Base-by-base conservation (phyloP, 2,113 vertebrate genomes). In the Panthera uncia region DNA sequence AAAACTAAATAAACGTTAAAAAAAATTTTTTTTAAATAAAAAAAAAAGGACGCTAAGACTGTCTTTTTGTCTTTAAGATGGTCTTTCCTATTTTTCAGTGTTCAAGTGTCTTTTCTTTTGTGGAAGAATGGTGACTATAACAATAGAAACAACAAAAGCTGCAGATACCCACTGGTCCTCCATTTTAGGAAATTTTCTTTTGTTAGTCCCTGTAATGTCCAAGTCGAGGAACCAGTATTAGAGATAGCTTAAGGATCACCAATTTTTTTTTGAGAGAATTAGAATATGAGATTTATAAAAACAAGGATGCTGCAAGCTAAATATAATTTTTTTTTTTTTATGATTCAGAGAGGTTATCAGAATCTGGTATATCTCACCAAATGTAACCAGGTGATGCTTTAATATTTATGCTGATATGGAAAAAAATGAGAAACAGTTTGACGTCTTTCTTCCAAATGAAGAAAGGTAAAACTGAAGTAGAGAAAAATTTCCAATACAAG, bases 371-470 rank as follows among this genome's bases (percentile, higher is more conserved):
- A 89, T 66, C 41, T 66, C 25, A 45, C 74, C 69, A 95, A 57
- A 95, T 92, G 69, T 36, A 89, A 83, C n/a, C 74, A 90, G 92
- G 23, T 45, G 36, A 81, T 66, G 31, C 80, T 85, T 92, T 94
- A 81, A 88, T 45, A 23, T 82, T 89, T 92, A 61, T n/a, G 80
- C 1, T 83, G 74, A 93, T 29, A 55, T 0, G 80, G 33, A 95
- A 41, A 48, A 93, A 89, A 81, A 95, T 19, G 27, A 33, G 92
- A 73, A 92, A 83, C 31, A 79, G 69, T 38, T 31, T 76, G 33
- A 55, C 21, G 68, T 80, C 27, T 74, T n/a, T 15, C 12, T 45
- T 16, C 11, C 6, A 79, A 93, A 91, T 13, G 25, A 97, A 61
- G 45, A 86, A 95, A 95, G 74, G 90, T 69, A 38, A 96, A 90